Conservation (phyloP, 2,113 vertebrate genomes). For the Helogale parvula region DNA sequence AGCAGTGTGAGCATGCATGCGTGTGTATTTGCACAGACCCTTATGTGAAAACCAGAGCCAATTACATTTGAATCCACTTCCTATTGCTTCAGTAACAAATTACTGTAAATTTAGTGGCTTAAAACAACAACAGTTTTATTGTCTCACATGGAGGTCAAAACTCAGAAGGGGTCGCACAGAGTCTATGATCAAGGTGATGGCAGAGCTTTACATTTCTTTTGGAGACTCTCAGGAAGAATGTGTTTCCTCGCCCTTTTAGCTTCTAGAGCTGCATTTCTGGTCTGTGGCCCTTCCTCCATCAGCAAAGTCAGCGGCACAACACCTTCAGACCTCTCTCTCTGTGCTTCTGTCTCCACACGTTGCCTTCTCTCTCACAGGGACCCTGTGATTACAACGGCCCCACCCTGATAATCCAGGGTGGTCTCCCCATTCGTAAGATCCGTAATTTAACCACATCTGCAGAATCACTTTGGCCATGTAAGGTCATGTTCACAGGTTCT, state of each 20-base stretch:
- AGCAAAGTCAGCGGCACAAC: not conserved
- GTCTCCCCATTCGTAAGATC: not conserved
- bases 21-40: not conserved
- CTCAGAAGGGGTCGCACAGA: not conserved
- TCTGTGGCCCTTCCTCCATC: not conserved
- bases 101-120: not conserved
- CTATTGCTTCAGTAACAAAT: not conserved
- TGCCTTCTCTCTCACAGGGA: not conserved
- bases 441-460: not conserved
- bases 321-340: not conserved
- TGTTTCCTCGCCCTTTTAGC: not conserved
- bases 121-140: not conserved
- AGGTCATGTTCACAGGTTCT: not conserved
- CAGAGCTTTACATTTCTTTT: not conserved
- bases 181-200: not conserved
- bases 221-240: not conserved
- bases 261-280: conserved; percentile 20
- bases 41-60: not conserved
- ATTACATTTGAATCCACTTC: not conserved
- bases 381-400: not conserved
- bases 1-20: not conserved
- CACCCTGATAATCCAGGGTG: not conserved
- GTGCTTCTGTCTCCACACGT: not conserved
- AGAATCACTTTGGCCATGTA: not conserved
- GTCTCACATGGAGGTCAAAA: not conserved